A percentile compares a stretch with the other conserved stretches of the same genome.
These are phyloP conservation scores for Eulemur macaco DNA, from an alignment of 2,113 vertebrate genomes.

Conservation along the genomic window DNA sequence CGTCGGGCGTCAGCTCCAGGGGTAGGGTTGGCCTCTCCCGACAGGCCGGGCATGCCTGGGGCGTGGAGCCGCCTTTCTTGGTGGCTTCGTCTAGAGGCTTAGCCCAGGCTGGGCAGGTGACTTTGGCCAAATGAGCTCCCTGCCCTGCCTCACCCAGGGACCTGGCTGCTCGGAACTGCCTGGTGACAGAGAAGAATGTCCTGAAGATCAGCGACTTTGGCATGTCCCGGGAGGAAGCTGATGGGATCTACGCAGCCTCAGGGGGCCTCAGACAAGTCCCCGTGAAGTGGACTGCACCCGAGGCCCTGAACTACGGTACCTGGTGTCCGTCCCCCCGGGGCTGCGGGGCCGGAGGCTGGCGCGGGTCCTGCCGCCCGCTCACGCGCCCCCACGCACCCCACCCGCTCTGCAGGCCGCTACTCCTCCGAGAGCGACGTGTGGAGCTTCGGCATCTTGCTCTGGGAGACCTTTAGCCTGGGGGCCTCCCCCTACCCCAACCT, in stretches of 20 bases:
- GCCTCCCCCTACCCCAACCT: constrained; percentile 91
- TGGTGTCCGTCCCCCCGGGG: background rate
- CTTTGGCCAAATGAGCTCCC: fast-evolving
- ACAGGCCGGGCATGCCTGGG: fast-evolving
- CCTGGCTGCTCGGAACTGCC: constrained; percentile 96
- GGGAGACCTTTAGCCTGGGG: constrained; percentile 96
- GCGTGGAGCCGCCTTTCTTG: background rate
- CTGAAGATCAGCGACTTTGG: constrained; percentile 99
- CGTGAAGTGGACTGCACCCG: constrained; percentile 97
- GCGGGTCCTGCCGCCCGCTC: fast-evolving
- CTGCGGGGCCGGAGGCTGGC: background rate
- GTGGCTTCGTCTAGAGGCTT: background rate
- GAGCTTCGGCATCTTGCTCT: constrained; percentile 96
- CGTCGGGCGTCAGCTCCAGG: fast-evolving
- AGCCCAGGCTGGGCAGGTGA: background rate
- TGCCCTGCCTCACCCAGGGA: constrained; percentile 83
- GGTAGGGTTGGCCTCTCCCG: background rate
- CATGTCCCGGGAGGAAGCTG: constrained; percentile 96
- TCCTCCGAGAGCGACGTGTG: constrained; percentile 95
- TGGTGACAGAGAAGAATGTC: constrained; percentile 91
- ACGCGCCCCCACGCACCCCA: background rate
- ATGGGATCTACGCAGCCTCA: constrained; percentile 92
- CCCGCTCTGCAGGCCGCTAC: constrained; percentile 88
- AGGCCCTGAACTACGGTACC: constrained; percentile 95
- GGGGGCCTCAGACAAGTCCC: constrained; percentile 95